Base-by-base conservation (phyloP, 2,113 vertebrate species). In the Oreochromis niloticus region DNA sequence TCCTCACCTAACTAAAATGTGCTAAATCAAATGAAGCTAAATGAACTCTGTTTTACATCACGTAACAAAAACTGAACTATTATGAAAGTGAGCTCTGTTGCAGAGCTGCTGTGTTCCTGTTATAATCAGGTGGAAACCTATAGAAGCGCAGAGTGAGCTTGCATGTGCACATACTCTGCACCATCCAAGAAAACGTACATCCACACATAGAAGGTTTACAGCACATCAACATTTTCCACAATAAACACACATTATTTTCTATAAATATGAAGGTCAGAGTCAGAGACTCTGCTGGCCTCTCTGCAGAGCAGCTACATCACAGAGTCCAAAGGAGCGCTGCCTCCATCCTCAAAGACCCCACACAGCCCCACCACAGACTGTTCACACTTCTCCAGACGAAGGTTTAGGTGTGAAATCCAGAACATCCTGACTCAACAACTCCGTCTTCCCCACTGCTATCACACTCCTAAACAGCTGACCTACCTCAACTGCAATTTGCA, bases 251-350 rank as follows among this genome's bases (percentile, higher is more conserved):
- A 48, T 75, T 48, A 2, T 32, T 50, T 50, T 50, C 71, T 8
- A 19, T 8, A 78, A 32, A 78, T 32, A 7, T 50, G 16, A 78
- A 32, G 17, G 43, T 30, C 17, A 59, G 27, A 57, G 36, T 2
- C n/a, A 30, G 56, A 61, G 16, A 63, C 16, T 61, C 0, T 0
- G 9, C 30, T 63, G 9, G 30, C 59, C 9, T 34, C 59, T 3
- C 59, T 63, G 59, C 16, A 63, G 56, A 22, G n/a, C 52, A 4
- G 2, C 36, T 39, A 39, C 36, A 39, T 9, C 36, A 9, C 36
- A 39, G 36, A 39, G 36, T 39, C 36, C 9, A 39, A 9, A 39
- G 36, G 12, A 34, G 57, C 3, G 2, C 0, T 5, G 16, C 59
- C 5, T 63, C 30, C 16, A 11, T 19, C 30, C 59, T 63, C 30